phyloP scores from a whole-genome alignment of 2,797 vertebrate species.

The Poeciliopsis paucimaculata region DNA sequence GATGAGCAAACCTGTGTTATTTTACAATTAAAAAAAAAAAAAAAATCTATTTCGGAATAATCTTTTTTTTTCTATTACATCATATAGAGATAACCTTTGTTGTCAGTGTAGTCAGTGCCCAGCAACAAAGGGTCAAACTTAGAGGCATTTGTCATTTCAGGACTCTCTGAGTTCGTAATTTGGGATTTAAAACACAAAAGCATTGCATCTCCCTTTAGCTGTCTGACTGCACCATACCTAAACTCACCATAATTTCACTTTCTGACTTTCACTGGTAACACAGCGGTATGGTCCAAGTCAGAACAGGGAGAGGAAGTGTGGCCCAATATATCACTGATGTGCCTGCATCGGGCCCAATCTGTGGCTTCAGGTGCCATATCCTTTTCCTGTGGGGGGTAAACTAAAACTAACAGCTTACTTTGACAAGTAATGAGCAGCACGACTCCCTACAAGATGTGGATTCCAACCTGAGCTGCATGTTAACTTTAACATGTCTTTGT shows the following conservation, averaged over 20 bases:
- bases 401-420: slow-evolving; percentile 57
- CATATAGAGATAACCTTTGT: not conserved
- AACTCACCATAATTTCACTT: not conserved
- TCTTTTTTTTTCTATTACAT: not conserved
- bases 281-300: slow-evolving; percentile 31
- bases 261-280: slow-evolving; percentile 48
- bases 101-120: not conserved
- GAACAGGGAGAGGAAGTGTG: slow-evolving; percentile 62
- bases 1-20: not conserved
- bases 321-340: slow-evolving; percentile 67
- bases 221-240: not conserved
- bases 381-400: slow-evolving; percentile 72
- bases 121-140: not conserved
- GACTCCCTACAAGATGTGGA: slow-evolving; percentile 16
- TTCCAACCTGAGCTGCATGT: not conserved
- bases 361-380: slow-evolving; percentile 76
- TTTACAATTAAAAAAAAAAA: not conserved
- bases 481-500: not conserved
- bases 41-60: not conserved
- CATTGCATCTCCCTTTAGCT: not conserved
- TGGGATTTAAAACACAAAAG: not conserved
- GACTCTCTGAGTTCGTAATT: not conserved
- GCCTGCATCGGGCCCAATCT: slow-evolving; percentile 69
- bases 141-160: not conserved
- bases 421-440: slow-evolving; percentile 17